A percentile compares a stretch with the other conserved stretches of the same genome.
Conservation (phyloP, 2,888 invertebrate genomes). For the Spilarctia lutea region DNA sequence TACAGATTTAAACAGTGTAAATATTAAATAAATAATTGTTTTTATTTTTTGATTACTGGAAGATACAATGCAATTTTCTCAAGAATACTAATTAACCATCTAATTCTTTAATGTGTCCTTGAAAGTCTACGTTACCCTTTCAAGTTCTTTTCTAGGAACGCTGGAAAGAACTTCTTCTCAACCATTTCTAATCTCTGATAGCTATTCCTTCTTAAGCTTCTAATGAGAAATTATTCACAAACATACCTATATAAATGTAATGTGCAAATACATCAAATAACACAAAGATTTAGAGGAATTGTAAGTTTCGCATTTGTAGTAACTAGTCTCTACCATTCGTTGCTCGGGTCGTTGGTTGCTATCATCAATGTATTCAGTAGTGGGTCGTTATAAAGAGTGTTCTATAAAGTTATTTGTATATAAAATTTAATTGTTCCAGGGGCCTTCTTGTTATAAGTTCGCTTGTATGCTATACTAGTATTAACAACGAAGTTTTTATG, state of each 20-base stretch:
- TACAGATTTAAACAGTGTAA: no score
- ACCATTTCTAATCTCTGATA: not conserved
- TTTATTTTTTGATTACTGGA: not conserved
- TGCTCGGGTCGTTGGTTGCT: not conserved
- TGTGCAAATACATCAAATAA: not conserved
- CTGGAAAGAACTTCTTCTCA: no score
- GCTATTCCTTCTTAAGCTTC: not conserved
- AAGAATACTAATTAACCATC: not conserved
- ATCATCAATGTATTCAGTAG: not conserved
- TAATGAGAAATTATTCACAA: not conserved
- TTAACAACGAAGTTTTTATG: not conserved
- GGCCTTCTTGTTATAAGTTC: conserved; percentile 24
- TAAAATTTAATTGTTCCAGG: conserved; percentile 30
- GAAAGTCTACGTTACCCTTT: not conserved
- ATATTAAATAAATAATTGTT: no score
- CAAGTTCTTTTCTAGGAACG: not conserved
- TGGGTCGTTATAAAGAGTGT: conserved; percentile 14
- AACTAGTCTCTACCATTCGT: not conserved
- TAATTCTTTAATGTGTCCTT: not conserved
- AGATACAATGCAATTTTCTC: not conserved
- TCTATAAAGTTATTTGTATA: conserved; percentile 26
- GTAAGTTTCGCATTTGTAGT: not conserved
- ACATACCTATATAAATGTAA: conserved; percentile 11
- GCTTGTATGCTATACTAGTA: conserved; percentile 21
- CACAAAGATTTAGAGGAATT: not conserved